Percentiles rank a stretch among this genome's conserved stretches.
These are phyloP conservation scores for Chaetodon auriga DNA, from an alignment of 2,113 vertebrate species.

Conservation along the genomic window DNA sequence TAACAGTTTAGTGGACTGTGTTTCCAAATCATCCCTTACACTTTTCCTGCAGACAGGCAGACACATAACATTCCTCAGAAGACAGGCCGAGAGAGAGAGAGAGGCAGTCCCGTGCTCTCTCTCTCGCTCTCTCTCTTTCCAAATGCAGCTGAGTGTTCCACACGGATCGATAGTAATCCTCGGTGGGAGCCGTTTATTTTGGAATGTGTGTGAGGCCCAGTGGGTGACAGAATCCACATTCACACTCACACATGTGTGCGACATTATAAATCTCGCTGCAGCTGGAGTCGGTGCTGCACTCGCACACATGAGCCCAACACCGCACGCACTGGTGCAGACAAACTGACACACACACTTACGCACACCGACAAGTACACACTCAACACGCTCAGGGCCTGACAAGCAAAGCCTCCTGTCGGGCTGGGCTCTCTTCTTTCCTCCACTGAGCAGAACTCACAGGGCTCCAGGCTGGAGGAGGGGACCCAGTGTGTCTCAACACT, in stretches of 20 bases:
- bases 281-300: constrained; percentile 40
- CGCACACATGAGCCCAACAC: constrained; percentile 37
- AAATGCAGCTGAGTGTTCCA: constrained; percentile 69
- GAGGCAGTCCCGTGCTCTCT: constrained; percentile 26
- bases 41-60: constrained; percentile 66
- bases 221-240: constrained; percentile 74
- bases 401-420: constrained; percentile 65
- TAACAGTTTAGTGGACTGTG: constrained; percentile 64
- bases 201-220: constrained; percentile 76
- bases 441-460: constrained; percentile 68
- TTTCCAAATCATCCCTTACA: constrained; percentile 67
- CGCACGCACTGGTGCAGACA: constrained; percentile 42
- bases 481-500: constrained; percentile 63
- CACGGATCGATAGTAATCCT: constrained; percentile 81
- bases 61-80: constrained; percentile 67
- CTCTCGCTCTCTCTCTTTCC: constrained; percentile 47
- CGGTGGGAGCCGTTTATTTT: constrained; percentile 80
- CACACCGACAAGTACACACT: constrained; percentile 57
- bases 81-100: constrained; percentile 27
- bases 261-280: constrained; percentile 63
- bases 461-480: constrained; percentile 71
- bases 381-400: constrained; percentile 56
- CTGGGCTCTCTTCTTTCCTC: constrained; percentile 56
- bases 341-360: constrained; percentile 45
- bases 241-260: constrained; percentile 58